These are phyloP conservation scores for Shinisaurus crocodilurus DNA, from an alignment of 2,113 vertebrate genomes.

Conservation along the genomic window DNA sequence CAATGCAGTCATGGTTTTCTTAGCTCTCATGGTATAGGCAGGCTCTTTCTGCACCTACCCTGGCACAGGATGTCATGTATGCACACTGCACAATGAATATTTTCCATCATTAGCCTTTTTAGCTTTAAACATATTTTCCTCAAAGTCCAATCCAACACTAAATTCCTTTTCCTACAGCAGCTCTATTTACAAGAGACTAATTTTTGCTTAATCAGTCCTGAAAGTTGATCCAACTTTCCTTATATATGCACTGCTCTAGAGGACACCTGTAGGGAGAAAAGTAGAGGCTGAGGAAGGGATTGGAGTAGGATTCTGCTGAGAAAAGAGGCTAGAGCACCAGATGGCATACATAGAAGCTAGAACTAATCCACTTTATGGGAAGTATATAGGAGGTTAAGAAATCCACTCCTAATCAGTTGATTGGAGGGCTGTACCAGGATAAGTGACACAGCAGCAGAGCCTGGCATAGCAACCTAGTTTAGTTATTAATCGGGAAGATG, in stretches of 20 bases:
- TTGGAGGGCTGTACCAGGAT: neutral
- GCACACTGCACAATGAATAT: neutral
- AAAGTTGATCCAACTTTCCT: no score
- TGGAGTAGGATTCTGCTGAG: neutral
- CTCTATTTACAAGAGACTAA: no score
- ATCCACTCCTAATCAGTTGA: neutral
- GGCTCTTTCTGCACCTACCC: neutral
- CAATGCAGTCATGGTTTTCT: neutral
- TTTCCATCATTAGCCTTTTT: neutral
- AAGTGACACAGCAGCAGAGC: neutral
- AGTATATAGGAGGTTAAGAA: neutral
- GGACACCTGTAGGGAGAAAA: neutral
- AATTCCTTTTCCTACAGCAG: no score
- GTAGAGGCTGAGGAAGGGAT: neutral
- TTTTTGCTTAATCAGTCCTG: neutral
- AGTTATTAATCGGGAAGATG: neutral
- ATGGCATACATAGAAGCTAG: neutral
- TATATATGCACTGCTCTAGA: neutral
- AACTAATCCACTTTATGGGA: neutral
- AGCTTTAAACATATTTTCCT: no score
- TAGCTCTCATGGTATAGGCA: neutral
- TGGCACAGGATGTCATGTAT: neutral
- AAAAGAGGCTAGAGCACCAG: neutral
- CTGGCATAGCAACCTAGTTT: neutral
- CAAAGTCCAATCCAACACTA: no score